Evolutionary conservation across 1,140 invertebrate genomes (phyloP).

Genomic region (Episyrphus balteatus): DNA sequence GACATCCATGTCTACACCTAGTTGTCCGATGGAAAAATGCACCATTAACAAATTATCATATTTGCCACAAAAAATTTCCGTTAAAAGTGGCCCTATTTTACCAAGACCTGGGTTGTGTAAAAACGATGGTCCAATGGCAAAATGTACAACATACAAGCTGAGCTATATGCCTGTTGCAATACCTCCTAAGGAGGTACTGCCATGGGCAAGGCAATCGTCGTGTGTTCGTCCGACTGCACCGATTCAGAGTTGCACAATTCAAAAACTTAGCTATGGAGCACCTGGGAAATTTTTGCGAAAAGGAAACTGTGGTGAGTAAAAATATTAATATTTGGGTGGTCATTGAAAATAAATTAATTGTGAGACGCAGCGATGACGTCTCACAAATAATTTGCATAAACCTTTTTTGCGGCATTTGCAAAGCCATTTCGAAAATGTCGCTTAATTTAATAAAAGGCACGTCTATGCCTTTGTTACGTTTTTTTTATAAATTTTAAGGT

Average conservation of each 20-base stretch:
- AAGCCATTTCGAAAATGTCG: no score
- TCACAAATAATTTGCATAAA: no score
- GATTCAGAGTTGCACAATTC: constrained; percentile 40
- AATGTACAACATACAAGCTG: constrained; percentile 42
- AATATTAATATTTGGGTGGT: neutral
- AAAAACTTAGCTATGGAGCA: constrained; percentile 49
- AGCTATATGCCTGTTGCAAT: constrained; percentile 44
- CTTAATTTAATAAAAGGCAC: no score
- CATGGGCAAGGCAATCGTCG: constrained; percentile 38
- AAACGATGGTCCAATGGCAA: constrained; percentile 37
- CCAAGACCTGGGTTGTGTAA: constrained; percentile 20
- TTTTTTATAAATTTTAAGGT: no score
- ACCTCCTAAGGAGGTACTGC: constrained; percentile 37
- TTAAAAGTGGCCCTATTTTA: constrained; percentile 14
- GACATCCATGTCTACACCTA: constrained; percentile 40
- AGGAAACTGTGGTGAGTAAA: constrained; percentile 16
- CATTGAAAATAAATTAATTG: no score
- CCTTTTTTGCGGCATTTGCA: no score
- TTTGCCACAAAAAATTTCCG: constrained; percentile 38
- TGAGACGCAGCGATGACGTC: no score
- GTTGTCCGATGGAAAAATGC: constrained; percentile 40
- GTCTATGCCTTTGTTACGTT: no score
- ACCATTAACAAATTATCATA: constrained; percentile 44
- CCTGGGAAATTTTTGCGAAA: constrained; percentile 29
- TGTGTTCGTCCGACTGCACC: constrained; percentile 37